phyloP scores from a whole-genome alignment of 2,797 vertebrate genomes.

The Gymnopithys bicolor region DNA sequence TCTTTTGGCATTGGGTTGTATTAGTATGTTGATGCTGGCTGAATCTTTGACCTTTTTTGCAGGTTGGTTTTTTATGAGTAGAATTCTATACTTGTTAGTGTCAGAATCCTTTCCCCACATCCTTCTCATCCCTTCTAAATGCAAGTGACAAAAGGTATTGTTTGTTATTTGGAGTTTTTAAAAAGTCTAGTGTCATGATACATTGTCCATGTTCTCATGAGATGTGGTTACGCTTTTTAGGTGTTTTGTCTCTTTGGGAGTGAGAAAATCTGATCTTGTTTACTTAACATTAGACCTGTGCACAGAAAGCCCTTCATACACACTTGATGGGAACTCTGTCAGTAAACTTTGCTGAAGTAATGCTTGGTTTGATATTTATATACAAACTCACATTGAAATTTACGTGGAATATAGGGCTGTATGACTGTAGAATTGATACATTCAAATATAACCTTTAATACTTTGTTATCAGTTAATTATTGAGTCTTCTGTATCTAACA shows the following conservation, averaged over 20 bases:
- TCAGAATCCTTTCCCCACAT: not conserved
- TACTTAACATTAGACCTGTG: not conserved
- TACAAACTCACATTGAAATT: not conserved
- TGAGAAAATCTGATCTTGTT: not conserved
- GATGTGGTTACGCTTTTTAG: not conserved
- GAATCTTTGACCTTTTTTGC: not conserved
- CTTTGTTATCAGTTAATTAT: not conserved
- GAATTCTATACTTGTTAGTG: not conserved
- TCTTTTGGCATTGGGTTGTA: not conserved
- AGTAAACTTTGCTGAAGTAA: not conserved
- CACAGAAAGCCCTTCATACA: not conserved
- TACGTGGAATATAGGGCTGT: not conserved
- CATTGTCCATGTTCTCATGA: not conserved
- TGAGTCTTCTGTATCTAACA: not conserved
- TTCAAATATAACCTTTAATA: not conserved
- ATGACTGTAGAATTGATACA: not conserved
- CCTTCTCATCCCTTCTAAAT: not conserved
- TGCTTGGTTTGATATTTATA: not conserved
- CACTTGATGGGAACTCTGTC: not conserved
- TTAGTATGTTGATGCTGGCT: not conserved
- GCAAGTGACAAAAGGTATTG: not conserved
- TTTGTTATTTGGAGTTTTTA: not conserved
- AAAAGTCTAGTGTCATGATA: fast-evolving
- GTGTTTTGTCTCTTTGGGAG: not conserved
- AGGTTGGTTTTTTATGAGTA: not conserved